Percentiles rank a stretch among this genome's conserved stretches.
phyloP scores from a whole-genome alignment of 2,888 invertebrate species.

The Halictus ligatus region DNA sequence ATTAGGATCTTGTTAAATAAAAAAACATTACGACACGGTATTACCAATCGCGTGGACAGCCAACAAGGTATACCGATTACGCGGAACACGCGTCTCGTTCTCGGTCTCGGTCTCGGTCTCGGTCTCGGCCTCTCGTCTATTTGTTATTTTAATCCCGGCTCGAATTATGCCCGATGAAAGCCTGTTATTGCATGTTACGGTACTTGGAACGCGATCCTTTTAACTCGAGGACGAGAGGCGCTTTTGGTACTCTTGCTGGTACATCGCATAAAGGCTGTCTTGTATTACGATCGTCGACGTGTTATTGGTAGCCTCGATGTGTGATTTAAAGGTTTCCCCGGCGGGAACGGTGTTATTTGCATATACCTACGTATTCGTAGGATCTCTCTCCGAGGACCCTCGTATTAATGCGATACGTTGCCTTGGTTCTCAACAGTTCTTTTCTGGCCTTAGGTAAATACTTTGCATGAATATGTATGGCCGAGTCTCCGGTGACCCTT shows the following conservation, averaged over 20 bases:
- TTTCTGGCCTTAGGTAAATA: constrained; percentile 74
- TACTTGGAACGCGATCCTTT: constrained; percentile 58
- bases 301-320: constrained; percentile 71
- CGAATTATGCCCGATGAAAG: constrained; percentile 47
- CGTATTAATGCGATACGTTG: constrained; percentile 73
- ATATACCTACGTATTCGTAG: constrained; percentile 74
- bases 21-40: neutral
- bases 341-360: constrained; percentile 69
- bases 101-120: no score
- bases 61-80: constrained; percentile 37
- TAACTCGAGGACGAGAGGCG: constrained; percentile 40
- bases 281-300: constrained; percentile 58
- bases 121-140: constrained; percentile 20
- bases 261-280: constrained; percentile 45
- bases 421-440: constrained; percentile 72
- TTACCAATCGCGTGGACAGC: constrained; percentile 4
- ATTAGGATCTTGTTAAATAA: constrained; percentile 2
- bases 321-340: constrained; percentile 70
- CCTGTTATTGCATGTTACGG: constrained; percentile 60
- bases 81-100: constrained; percentile 23
- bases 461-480: constrained; percentile 72
- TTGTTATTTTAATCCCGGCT: constrained; percentile 55
- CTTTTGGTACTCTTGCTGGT: constrained; percentile 42
- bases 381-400: constrained; percentile 67
- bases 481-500: constrained; percentile 59